A percentile compares a stretch with the other conserved stretches of the same genome.
phyloP scores from a whole-genome alignment of 2,113 vertebrate genomes.

The Telmatochromis brachygnathus region DNA sequence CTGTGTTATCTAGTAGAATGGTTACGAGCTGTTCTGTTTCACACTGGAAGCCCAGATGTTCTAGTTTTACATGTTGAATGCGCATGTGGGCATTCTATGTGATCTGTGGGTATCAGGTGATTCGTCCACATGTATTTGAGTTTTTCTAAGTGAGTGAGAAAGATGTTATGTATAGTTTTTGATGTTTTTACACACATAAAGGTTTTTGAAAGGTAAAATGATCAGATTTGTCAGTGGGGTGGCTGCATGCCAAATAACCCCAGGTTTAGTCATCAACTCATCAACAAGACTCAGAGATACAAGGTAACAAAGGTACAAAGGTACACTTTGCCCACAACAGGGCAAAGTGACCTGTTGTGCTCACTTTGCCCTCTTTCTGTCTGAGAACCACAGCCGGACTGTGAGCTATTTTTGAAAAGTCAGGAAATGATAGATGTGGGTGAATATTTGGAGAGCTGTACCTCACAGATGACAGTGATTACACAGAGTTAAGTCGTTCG shows the following conservation, averaged over 20 bases:
- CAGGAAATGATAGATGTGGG: not conserved
- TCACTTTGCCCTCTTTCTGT: not conserved
- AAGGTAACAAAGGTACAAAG: fast-evolving
- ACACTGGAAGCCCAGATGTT: not conserved
- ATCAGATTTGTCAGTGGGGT: not conserved
- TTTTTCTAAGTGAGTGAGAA: not conserved
- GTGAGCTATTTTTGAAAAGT: not conserved
- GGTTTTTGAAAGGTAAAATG: not conserved
- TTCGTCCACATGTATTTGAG: not conserved
- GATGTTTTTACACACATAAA: not conserved
- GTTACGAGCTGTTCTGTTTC: not conserved
- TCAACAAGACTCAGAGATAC: not conserved
- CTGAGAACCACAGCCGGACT: not conserved
- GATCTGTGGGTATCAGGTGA: not conserved
- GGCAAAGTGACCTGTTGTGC: not conserved
- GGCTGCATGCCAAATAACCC: not conserved
- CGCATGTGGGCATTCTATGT: not conserved
- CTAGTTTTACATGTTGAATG: not conserved
- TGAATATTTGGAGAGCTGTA: not conserved
- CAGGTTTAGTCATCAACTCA: not conserved
- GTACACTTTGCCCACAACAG: too few relatives aligned
- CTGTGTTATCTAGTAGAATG: not conserved
- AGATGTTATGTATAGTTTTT: not conserved
- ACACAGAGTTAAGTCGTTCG: not conserved
- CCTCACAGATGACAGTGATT: not conserved